Conservation (phyloP, 1,140 invertebrate genomes). For the Heliconius hewitsoni region DNA sequence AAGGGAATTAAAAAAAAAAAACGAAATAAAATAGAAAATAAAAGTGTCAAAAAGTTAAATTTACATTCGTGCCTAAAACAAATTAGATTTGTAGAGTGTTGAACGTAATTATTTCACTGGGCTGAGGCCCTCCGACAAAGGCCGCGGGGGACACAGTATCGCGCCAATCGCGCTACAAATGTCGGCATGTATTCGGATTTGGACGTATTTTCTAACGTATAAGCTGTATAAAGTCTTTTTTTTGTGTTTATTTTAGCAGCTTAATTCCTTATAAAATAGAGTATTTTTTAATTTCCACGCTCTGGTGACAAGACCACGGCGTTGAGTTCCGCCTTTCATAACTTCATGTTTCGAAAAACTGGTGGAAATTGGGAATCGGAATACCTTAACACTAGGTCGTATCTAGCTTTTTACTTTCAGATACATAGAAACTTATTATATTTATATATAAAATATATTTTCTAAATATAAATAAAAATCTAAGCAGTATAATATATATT, state of each 20-base stretch:
- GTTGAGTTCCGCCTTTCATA: no score
- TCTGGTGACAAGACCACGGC: no score
- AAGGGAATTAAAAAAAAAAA: not conserved
- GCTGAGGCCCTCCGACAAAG: slow-evolving; percentile 9
- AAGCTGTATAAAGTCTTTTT: not conserved
- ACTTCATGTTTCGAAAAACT: no score
- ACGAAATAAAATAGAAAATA: not conserved
- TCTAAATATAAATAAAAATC: no score
- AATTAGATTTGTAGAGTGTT: slow-evolving; percentile 14
- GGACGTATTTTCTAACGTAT: not conserved
- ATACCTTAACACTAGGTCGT: no score
- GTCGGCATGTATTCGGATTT: not conserved
- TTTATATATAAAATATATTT: no score
- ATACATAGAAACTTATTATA: no score
- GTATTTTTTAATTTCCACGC: no score
- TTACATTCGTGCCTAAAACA: slow-evolving; percentile 16
- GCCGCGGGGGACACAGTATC: slow-evolving; percentile 5
- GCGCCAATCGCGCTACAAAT: slow-evolving; percentile 13
- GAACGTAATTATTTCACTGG: slow-evolving; percentile 19
- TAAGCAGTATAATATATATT: no score
- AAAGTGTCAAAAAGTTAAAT: slow-evolving; percentile 21
- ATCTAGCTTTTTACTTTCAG: no score
- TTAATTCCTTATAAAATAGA: no score
- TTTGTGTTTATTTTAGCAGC: not conserved
- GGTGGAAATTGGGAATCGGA: no score